A percentile compares a stretch with the other conserved stretches of the same genome.
Evolutionary conservation across 2,113 vertebrate species (phyloP).

Genomic region (Petaurus breviceps): DNA sequence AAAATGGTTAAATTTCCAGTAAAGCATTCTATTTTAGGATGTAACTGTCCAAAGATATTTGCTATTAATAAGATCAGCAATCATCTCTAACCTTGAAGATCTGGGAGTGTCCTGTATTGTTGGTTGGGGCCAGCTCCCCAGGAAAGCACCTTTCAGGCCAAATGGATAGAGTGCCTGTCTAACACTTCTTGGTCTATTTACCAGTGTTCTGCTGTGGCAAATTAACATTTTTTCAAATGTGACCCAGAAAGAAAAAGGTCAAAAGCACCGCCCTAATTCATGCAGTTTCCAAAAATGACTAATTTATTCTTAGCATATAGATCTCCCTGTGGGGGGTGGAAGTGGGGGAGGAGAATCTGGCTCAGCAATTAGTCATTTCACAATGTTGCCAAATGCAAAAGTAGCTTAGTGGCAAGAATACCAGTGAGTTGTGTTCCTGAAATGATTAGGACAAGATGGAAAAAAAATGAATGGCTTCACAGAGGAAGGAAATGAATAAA

Average conservation of each 20-base stretch:
- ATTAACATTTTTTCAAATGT: background rate
- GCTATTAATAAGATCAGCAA: background rate
- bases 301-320: slow-evolving; percentile 20
- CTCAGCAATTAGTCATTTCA: background rate
- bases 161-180: background rate
- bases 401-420: slow-evolving; percentile 10
- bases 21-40: background rate
- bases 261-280: background rate
- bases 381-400: slow-evolving; percentile 36
- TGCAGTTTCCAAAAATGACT: slow-evolving; percentile 19
- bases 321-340: background rate
- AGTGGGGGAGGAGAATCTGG: background rate
- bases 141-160: background rate
- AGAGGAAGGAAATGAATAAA: slow-evolving; percentile 14
- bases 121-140: background rate
- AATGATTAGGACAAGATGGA: slow-evolving; percentile 34
- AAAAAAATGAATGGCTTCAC: slow-evolving; percentile 23
- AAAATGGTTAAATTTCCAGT: background rate
- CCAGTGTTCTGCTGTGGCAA: background rate
- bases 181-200: background rate
- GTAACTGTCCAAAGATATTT: background rate
- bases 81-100: background rate
- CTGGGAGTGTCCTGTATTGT: background rate
- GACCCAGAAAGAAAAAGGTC: background rate
- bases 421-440: background rate